Evolutionary conservation across 2,888 invertebrate species (phyloP).

Genomic region (Xestia xanthographa): DNA sequence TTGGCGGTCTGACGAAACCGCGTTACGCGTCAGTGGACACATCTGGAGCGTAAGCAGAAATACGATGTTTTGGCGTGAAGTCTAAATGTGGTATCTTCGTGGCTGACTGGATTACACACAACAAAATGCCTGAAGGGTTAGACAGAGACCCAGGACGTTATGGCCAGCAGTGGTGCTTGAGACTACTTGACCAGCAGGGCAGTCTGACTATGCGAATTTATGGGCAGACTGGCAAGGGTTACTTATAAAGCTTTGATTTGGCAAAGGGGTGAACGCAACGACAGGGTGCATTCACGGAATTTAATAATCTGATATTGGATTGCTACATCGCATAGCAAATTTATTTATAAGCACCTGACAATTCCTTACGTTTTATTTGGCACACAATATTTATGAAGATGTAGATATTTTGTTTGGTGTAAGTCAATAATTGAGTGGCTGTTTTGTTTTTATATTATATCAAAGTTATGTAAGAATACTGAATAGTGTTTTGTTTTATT

Average conservation of each 20-base stretch:
- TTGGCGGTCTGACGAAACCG: slow-evolving; percentile 63
- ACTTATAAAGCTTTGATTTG: neutral
- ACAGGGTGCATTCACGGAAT: neutral
- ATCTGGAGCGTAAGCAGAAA: slow-evolving; percentile 56
- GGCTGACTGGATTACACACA: neutral
- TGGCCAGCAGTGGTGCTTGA: neutral
- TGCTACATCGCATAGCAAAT: neutral
- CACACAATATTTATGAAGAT: no score
- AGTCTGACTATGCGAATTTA: neutral
- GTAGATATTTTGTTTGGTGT: no score
- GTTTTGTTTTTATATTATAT: neutral
- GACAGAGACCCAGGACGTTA: neutral
- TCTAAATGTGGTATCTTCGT: slow-evolving; percentile 18
- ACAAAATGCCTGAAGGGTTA: neutral
- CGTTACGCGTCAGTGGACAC: slow-evolving; percentile 44
- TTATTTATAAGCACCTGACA: neutral
- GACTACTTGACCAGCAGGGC: neutral
- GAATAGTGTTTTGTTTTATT: neutral
- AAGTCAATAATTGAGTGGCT: neutral
- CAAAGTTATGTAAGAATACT: neutral
- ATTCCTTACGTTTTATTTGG: neutral
- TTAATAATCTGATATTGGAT: neutral
- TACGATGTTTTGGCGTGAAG: slow-evolving; percentile 43
- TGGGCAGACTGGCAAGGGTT: neutral
- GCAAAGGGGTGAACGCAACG: neutral